Evolutionary conservation across 2,113 vertebrate species (phyloP).

Genomic region (Hippolais icterina): DNA sequence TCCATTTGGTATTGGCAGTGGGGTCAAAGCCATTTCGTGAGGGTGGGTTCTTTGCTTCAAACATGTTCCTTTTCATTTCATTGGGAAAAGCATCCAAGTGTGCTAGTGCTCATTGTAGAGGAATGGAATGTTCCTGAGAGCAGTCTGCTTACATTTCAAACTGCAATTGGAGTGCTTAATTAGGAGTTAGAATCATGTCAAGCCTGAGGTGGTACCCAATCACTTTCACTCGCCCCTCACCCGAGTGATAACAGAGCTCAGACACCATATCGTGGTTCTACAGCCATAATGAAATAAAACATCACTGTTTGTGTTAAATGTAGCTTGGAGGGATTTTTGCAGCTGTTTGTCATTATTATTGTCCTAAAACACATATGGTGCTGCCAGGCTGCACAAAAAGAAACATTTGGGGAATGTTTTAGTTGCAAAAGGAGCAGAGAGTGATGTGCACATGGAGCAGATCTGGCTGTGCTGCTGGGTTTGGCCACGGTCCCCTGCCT

Average conservation of each 20-base stretch:
- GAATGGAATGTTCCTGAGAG: not conserved
- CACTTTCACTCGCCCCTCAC: not conserved
- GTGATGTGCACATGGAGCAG: rapidly evolving
- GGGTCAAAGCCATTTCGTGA: not conserved
- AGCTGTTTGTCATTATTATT: not conserved
- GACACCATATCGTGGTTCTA: not conserved
- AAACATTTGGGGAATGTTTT: rapidly evolving
- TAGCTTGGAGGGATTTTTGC: not conserved
- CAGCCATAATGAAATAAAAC: not conserved
- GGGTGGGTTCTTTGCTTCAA: not conserved
- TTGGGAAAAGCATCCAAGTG: not conserved
- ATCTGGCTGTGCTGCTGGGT: not conserved
- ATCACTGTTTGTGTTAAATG: not conserved
- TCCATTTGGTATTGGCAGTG: not conserved
- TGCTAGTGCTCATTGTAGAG: not conserved
- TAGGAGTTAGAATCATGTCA: not conserved
- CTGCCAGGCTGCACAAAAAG: not conserved
- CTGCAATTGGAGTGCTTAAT: not conserved
- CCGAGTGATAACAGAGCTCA: not conserved
- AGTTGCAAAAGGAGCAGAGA: not conserved
- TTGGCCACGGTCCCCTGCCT: not conserved
- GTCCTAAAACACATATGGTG: not conserved
- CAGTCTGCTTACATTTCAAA: not conserved
- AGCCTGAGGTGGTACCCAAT: not conserved
- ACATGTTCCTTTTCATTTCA: not conserved